A percentile compares a stretch with the other conserved stretches of the same genome.
These are phyloP conservation scores for Lithophane socia DNA, from an alignment of 2,888 invertebrate species.

Conservation along the genomic window DNA sequence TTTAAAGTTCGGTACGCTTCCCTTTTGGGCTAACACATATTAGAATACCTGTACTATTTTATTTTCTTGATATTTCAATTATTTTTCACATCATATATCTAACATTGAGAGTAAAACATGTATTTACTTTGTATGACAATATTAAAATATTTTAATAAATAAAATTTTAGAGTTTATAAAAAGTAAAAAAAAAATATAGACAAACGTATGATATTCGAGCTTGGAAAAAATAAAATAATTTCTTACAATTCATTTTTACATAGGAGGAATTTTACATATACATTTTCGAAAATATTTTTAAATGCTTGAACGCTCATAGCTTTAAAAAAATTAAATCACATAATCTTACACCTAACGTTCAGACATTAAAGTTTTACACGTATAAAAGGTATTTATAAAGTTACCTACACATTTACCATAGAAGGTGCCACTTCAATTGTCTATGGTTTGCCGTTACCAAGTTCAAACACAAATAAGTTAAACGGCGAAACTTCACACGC, in stretches of 20 bases:
- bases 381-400: conserved; percentile 26
- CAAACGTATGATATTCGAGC: conserved; percentile 4
- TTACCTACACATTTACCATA: conserved; percentile 16
- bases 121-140: conserved; percentile 4
- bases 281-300: conserved; percentile 22
- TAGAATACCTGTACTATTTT: neutral
- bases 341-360: conserved; percentile 14
- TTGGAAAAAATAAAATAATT: conserved; percentile 15
- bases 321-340: neutral
- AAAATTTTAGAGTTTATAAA: conserved; percentile 12
- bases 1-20: neutral
- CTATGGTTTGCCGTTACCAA: neutral
- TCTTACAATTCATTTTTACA: neutral
- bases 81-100: conserved; percentile 31
- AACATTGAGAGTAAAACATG: conserved; percentile 31
- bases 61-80: conserved; percentile 7
- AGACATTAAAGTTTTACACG: conserved; percentile 23
- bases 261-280: neutral
- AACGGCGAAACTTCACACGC: neutral
- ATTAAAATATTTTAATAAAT: neutral
- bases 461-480: neutral
- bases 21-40: conserved; percentile 2
- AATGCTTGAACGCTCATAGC: conserved; percentile 37
- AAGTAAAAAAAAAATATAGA: neutral
- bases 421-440: conserved; percentile 18